Evolutionary conservation across 2,113 vertebrate species (phyloP), one percentile per base, ranked within the genome.

Genomic region (Carassius carassius): DNA sequence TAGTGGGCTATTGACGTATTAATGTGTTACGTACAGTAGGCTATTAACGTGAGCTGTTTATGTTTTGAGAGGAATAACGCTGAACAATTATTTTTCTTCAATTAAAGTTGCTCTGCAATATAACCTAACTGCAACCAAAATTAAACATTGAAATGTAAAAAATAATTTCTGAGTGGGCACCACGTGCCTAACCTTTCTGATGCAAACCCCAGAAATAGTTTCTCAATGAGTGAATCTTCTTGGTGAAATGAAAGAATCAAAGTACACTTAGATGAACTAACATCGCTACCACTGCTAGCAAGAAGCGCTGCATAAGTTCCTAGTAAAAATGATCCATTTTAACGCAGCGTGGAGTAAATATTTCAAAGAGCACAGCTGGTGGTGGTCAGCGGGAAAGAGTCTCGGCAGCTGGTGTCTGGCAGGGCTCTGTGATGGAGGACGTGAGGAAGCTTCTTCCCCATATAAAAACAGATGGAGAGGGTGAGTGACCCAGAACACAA

Each of bases 381-480:
- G 90, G 92, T 90, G 90, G 92, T 93, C 91, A 89, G 90, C 89
- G 90, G 89, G 91, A 93, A 93, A 93, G 95, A 93, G 93, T 89
- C 91, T 90, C 93, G 95, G 89, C 89, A 94, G 91, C 91, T 93
- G 94, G 92, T 91, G 92, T 90, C 93, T 86, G 94, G 93, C 89
- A 93, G 65, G 80, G 4, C 7, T 82, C 63, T 81, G 23, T 81
- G 79, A 47, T 67, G n/a, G 25, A 49, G 23, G 56, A 79, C 14
- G 62, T 47, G 37, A 67, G 41, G 58, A 58, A 47, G 81, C 49
- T 56, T 82, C 65, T 54, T 69, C 32, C 51, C 49, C 49, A 60
- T 35, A 69, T 77, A 3, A 69, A 74, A 73, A 88, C 87, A 88
- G 87, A 88, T 86, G 87, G 87, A 86, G 78, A 67, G 74, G 65